Conservation (phyloP, 2,888 invertebrate genomes). For the Taphrorychus bicolor region DNA sequence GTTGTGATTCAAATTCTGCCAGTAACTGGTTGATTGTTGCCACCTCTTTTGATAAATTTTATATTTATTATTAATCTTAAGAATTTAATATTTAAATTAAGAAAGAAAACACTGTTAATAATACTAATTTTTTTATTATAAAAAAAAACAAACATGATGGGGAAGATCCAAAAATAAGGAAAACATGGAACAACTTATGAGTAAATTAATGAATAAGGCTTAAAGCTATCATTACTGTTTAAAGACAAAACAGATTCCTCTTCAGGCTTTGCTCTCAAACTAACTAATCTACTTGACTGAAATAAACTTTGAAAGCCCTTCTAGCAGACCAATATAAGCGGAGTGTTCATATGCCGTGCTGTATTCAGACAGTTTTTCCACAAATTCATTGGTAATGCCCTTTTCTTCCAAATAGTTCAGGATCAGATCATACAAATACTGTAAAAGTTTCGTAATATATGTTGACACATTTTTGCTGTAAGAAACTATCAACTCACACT, state of each 20-base stretch:
- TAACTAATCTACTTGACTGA: constrained; percentile 62
- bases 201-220: constrained; percentile 1
- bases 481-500: constrained; percentile 42
- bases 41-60: constrained; percentile 5
- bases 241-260: background rate
- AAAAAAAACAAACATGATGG: constrained; percentile 16
- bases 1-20: too few species aligned
- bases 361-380: constrained; percentile 84
- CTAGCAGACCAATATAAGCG: constrained; percentile 87
- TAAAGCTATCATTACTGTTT: background rate
- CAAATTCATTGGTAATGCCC: constrained; percentile 92
- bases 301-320: constrained; percentile 86
- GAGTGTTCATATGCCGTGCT: constrained; percentile 94
- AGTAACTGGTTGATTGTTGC: constrained; percentile 8
- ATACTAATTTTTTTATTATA: constrained; percentile 15
- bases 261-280: constrained; percentile 1
- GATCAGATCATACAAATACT: constrained; percentile 93
- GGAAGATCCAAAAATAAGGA: constrained; percentile 27
- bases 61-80: background rate
- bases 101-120: too few species aligned
- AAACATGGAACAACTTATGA: constrained; percentile 19
- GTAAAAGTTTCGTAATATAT: too few species aligned
- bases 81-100: too few species aligned
- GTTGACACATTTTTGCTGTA: background rate
- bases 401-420: constrained; percentile 97